Base-by-base conservation (phyloP, 2,113 vertebrate genomes). In the Urocitellus parryii region DNA sequence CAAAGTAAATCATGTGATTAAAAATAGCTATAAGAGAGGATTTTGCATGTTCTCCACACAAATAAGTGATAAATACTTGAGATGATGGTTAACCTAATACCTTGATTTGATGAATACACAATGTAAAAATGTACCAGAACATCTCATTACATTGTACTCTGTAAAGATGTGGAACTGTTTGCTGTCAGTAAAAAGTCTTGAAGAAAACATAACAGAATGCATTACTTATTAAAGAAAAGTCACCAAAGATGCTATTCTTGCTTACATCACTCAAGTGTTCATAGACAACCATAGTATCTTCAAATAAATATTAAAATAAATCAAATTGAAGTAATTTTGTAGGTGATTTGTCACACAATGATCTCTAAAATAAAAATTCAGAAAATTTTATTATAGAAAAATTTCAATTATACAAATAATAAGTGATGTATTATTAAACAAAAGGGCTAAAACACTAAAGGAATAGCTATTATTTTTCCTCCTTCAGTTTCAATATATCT, bases 401-500 rank as follows among this genome's bases (percentile, higher is more conserved):
- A 70, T 65, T 11, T 81, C 48, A 89, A 93, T 72, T 72, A 39
- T 37, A 56, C 10, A 34, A 20, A 81, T 53, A 91, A 51, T 37
- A 83, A 48, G 88, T 76, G 76, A 63, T 22, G 48, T 8, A 68
- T 45, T 76, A 48, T 56, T 45, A 56, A 94, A 88, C 68, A 48
- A 45, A 65, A 91, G 8, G 25, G 0, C 34, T 56, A 88, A 45
- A 42, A 88, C 1, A 5, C 8, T 29, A 10, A 80, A 72, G 61
- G 18, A 65, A 39, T 1, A 42, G 8, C 13, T 51, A 80, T 81
- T 48, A 48, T 39, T 63, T 32, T 90, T 58, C 18, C 37, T 37
- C 13, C 39, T 96, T 24, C 12, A 56, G 73, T 78, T 96, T 96
- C 56, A 53, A 56, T 7, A 18, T 39, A 42, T 91, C 84, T 97